Conservation (phyloP, 2,888 invertebrate genomes). For the Sesia apiformis region DNA sequence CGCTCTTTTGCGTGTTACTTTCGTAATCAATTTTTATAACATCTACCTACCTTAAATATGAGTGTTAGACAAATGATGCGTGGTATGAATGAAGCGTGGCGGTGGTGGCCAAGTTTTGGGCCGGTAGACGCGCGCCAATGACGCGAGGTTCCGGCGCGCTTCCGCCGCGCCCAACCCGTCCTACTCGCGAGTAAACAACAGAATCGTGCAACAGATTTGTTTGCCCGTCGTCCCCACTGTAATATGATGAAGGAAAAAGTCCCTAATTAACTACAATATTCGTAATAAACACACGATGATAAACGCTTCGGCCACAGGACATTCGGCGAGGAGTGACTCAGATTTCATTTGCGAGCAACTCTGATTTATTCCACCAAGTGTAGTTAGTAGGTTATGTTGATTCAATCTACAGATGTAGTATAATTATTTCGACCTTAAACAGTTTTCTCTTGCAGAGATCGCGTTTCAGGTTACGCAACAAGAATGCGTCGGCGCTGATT, state of each 20-base stretch:
- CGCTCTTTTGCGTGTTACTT: not conserved
- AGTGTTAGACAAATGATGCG: constrained; percentile 20
- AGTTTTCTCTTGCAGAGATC: constrained; percentile 64
- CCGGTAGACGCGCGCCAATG: constrained; percentile 46
- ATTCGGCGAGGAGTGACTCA: no score
- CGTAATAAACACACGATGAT: no score
- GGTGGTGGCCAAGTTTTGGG: constrained; percentile 46
- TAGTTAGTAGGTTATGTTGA: constrained; percentile 1
- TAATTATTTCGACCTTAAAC: constrained; percentile 59
- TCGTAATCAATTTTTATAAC: not conserved
- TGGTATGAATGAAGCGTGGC: constrained; percentile 42
- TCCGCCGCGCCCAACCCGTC: constrained; percentile 53
- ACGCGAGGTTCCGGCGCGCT: constrained; percentile 63
- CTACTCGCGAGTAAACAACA: constrained; percentile 57
- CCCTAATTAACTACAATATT: no score
- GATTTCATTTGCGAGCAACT: no score
- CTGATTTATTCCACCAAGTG: no score
- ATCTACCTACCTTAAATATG: not conserved
- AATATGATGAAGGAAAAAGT: no score
- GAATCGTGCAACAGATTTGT: no score
- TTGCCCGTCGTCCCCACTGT: no score
- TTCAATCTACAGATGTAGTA: constrained; percentile 27
- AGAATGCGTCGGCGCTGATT: constrained; percentile 67
- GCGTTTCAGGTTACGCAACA: constrained; percentile 66
- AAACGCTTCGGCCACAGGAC: no score